phyloP scores from a whole-genome alignment of 2,797 vertebrate species.

The Periophthalmus magnuspinnatus region DNA sequence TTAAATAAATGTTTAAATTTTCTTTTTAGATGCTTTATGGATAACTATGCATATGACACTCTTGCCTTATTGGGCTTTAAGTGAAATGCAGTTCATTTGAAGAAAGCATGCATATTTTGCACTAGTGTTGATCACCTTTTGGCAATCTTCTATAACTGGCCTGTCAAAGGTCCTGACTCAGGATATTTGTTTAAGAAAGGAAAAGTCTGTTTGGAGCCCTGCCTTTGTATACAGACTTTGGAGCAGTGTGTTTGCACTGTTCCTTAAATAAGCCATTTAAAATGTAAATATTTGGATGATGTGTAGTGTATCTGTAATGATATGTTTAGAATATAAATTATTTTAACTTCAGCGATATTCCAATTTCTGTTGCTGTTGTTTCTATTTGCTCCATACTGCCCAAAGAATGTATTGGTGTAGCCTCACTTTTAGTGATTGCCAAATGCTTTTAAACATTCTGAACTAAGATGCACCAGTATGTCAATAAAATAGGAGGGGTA shows the following conservation, averaged over 20 bases:
- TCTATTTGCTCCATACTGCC: conserved; percentile 16
- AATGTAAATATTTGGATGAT: conserved; percentile 28
- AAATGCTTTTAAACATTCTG: neutral
- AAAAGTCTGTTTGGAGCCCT: conserved; percentile 31
- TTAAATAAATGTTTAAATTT: conserved; percentile 35
- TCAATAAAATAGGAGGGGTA: neutral
- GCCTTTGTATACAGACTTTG: conserved; percentile 23
- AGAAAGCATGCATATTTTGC: conserved; percentile 62
- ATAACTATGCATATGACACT: conserved; percentile 70
- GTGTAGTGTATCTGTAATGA: conserved; percentile 19
- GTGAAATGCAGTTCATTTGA: conserved; percentile 37
- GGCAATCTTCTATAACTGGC: conserved; percentile 35
- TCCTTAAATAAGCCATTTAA: conserved; percentile 53
- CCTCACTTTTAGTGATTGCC: conserved; percentile 3
- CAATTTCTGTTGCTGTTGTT: neutral
- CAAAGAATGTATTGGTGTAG: conserved; percentile 46
- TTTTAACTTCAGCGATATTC: conserved; percentile 10
- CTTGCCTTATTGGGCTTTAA: conserved; percentile 61
- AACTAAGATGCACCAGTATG: conserved; percentile 5
- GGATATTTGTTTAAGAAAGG: conserved; percentile 47
- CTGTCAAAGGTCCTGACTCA: conserved; percentile 59
- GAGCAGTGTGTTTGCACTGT: conserved; percentile 30
- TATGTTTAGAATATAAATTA: conserved; percentile 16
- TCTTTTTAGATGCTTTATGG: conserved; percentile 58
- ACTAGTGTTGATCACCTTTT: conserved; percentile 47